Conservation (phyloP, 1,140 invertebrate genomes). For the Calosoma granatense region DNA sequence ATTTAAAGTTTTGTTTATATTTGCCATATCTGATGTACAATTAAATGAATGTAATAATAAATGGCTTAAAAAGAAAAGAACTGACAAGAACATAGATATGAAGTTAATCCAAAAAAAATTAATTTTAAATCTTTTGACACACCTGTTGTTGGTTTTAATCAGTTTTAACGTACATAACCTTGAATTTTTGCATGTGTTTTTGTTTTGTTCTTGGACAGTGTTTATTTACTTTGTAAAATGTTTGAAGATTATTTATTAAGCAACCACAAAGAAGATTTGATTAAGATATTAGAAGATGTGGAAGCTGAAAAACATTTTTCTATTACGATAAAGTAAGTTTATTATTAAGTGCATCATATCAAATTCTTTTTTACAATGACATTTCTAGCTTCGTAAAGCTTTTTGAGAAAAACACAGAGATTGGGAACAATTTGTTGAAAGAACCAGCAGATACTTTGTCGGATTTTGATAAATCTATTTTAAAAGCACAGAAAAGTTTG, state of each 20-base stretch:
- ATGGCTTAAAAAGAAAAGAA: no score
- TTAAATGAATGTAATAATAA: no score
- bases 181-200: no score
- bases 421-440: conserved; percentile 45
- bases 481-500: conserved; percentile 48
- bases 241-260: conserved; percentile 22
- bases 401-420: conserved; percentile 44
- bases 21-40: no score
- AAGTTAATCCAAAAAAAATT: not conserved
- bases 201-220: no score
- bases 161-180: not conserved
- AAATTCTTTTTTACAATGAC: conserved; percentile 14
- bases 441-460: conserved; percentile 45
- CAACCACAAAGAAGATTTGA: conserved; percentile 30
- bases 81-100: no score
- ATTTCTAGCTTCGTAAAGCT: conserved; percentile 51
- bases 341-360: conserved; percentile 11
- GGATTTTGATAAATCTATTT: conserved; percentile 49
- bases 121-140: not conserved
- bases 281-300: conserved; percentile 33
- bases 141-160: not conserved
- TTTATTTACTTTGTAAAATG: conserved; percentile 17
- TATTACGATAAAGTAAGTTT: conserved; percentile 39
- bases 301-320: conserved; percentile 34
- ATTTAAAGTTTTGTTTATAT: no score